Evolutionary conservation across 2,888 invertebrate genomes (phyloP), one percentile per base, ranked within the genome.

Genomic region (Tachina fera): DNA sequence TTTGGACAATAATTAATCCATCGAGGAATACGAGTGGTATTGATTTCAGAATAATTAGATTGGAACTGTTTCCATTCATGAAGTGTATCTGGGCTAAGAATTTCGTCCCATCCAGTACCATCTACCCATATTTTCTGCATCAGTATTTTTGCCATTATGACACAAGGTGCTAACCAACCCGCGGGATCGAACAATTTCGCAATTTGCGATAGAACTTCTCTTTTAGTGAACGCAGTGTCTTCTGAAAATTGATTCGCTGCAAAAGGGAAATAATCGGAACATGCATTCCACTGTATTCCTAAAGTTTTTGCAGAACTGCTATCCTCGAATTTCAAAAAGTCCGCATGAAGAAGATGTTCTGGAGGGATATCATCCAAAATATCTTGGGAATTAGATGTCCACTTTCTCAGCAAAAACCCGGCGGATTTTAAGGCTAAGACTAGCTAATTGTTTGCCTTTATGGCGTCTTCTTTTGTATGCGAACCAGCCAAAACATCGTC

Each of bases 81-180:
- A 19, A 80, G 60, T 16, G 70, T 70, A 3, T 68, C 41, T 22
- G 51, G 22, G 39, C 31, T 41, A 14, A 87, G 2, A 14, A 14
- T 43, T 3, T 67, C 68, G 22, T 87, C 81, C 87, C 86, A 87
- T 4, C 71, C 76, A 3, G 78, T 79, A 43, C 85, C 83, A 86
- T 22, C 87, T 84, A 31, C 83, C 85, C 83, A 87, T 22, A 87
- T 84, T 41, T 84, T 78, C 16, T 87, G 84, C 87, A 87, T 84
- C 0, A 87, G n/a, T 13, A 87, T 81, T 65, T 87, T 87, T 10
- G 87, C 84, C 0, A 70, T 13, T 5, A 87, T 65, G 11, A 87
- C 68, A 1, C 84, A 41, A 1, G 87, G 87, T 9, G 84, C 84
- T 10, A 87, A 41, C 81, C 82, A 87, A 6, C 87, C 82, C 2